Base-by-base conservation (phyloP, 64 coral and sea anemone species). In the Montipora efflorescens region DNA sequence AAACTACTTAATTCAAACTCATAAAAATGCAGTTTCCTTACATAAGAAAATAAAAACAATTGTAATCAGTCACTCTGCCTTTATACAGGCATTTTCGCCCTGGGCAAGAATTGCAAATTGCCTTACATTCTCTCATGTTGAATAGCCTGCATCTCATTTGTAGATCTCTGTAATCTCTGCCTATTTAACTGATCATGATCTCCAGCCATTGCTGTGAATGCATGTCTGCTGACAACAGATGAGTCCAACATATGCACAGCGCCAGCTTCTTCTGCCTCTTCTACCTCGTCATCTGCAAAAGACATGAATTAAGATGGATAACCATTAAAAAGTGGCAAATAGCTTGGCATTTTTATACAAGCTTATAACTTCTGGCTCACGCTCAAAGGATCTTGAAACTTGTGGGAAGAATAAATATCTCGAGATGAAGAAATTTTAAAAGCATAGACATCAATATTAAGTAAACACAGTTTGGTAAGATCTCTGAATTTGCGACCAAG, bases 41-140 rank as follows among this genome's bases (percentile, higher is more conserved):
- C 25, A 28, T 28, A 23, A 23, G 23, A 23, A 23, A 23, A 23
- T 23, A 28, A 28, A 28, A 28, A 28, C 0, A 28, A 28, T 28
- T 28, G 25, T 28, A 28, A 28, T 28, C 25, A 28, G 25, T 28
- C 25, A 28, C 25, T 11, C 59, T 64, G 9, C 59, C 9, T 13
- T 64, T 64, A 64, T 64, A 15, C 14, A 64, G 0, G 59, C 59
- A 64, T 64, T 64, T 3, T 4, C 0, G 59, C 59, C 13, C 7
- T 64, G 59, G 13, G 8, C 0, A 4, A 15, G 4, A 12, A 14
- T 64, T 14, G 3, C 14, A 4, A 15, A 13, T 64, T 64, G 59
- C 8, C 97, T 99, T 81, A 99, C 97, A 96, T 59, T 87, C 94
- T 99, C 83, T 99, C 94, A 44, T 95, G 91, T 16, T 99, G 92